Evolutionary conservation across 2,113 vertebrate genomes (phyloP), one percentile per base, ranked within the genome.

Genomic region (Mesitornis unicolor): DNA sequence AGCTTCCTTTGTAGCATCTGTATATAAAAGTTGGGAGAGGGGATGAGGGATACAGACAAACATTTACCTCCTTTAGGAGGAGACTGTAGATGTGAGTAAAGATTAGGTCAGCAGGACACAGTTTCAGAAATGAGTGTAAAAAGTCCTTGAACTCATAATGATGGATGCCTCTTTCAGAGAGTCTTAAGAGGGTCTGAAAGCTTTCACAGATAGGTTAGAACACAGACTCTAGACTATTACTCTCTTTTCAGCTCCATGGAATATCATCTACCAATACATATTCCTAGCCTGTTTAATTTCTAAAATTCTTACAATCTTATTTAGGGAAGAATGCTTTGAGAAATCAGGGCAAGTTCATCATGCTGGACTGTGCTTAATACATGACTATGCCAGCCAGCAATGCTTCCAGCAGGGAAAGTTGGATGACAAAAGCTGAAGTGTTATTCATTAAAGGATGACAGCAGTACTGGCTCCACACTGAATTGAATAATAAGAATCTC

Each of bases 31-130:
- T 1, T 63, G 48, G 48, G 42, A 64, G 29, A 57, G 20, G 18
- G 35, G 17, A 8, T 36, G 24, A 43, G 16, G 16, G 40, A 74
- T 35, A 74, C 35, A 71, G 29, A 67, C 19, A 67, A 57, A 6
- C 2, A 38, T n/a, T 59, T 57, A 22, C 7, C 11, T 6, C 0
- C 0, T 51, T 51, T 60, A 63, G 29, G 10, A 17, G 5, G 18
- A 60, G 13, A 20, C 25, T 67, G 28, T 25, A 59, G 56, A 64
- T 40, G 15, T 38, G 43, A 67, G 14, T 47, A 77, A 71, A 74
- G 68, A 59, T 17, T 53, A 42, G 22, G 71, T 84, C 38, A 89
- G 73, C 10, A 56, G 16, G 26, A 64, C 13, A n/a, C 5, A 16
- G 11, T 60, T 93, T 48, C 73, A 87, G 35, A 93, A 95, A 63